Evolutionary conservation across 2,113 vertebrate species (phyloP), one percentile per base, ranked within the genome.

Genomic region (Rhineura floridana): DNA sequence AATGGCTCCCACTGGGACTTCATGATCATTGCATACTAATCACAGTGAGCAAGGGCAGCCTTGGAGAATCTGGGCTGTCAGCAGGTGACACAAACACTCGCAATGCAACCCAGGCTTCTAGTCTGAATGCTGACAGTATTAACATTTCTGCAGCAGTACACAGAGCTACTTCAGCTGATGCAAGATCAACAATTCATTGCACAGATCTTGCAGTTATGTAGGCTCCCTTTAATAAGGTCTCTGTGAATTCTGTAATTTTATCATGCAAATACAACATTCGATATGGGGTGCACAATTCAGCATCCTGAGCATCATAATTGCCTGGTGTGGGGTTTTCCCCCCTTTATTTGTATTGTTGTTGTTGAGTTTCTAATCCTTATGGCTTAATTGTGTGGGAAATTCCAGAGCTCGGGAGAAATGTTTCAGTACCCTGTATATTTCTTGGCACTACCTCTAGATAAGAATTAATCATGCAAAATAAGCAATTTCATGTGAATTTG

Each of bases 1-100:
- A 80, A 84, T 85, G 86, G 86, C 89, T 90, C 85, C 89, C 85
- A 83, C 79, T 83, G 89, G 89, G 89, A 90, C 80, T 77, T 80
- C 73, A 73, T 84, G 63, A 80, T 87, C 83, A 85, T 65, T 85
- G 88, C 83, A 85, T 85, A 85, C 87, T 88, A 85, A 89, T 75
- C 88, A 81, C 78, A 81, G 77, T 7, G 46, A 52, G 44, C 78
- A 81, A 89, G 83, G 67, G 88, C 83, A 86, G 88, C 69, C 77
- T 89, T 70, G 75, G 83, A 86, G 78, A 85, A 44, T 33, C 83
- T 25, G 67, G 67, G 77, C 83, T 89, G 88, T 81, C 83, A 81
- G 83, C 77, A 89, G 69, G 59, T 82, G 79, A 77, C 78, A 88
- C 72, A 88, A 88, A 83, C 55, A 77, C 87, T 88, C 72, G 69